Evolutionary conservation across 1,140 invertebrate genomes (phyloP).

Genomic region (Brachionus angularis): DNA sequence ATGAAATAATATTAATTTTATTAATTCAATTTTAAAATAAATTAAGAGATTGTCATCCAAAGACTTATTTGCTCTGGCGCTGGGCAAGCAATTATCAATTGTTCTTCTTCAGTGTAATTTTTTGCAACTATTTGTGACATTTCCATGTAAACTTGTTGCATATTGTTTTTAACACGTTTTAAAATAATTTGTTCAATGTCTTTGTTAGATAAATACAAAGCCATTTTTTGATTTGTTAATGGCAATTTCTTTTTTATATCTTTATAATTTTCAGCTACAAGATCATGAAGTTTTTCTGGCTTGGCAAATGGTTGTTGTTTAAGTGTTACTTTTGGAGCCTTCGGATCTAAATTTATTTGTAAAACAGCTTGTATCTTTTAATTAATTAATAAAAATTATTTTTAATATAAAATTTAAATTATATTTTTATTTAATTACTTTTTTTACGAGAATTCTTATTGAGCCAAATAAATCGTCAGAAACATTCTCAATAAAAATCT

Average conservation of each 20-base stretch:
- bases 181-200: constrained; percentile 39
- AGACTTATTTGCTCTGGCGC: constrained; percentile 38
- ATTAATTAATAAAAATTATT: too few relatives aligned
- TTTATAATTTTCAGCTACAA: constrained; percentile 33
- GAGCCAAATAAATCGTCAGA: constrained; percentile 60
- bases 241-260: constrained; percentile 31
- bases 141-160: constrained; percentile 29
- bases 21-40: too few relatives aligned
- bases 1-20: too few relatives aligned
- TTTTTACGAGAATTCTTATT: constrained; percentile 1
- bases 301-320: constrained; percentile 40
- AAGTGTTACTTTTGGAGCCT: constrained; percentile 9
- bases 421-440: too few relatives aligned
- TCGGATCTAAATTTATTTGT: constrained; percentile 14
- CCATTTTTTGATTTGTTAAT: neutral
- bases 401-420: too few relatives aligned
- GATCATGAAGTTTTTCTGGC: constrained; percentile 25
- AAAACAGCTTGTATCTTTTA: constrained; percentile 31
- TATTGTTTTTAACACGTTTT: constrained; percentile 22
- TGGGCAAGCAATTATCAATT: constrained; percentile 36
- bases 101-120: constrained; percentile 33
- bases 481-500: constrained; percentile 76
- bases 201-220: constrained; percentile 31
- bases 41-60: constrained; percentile 25
- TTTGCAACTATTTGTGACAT: constrained; percentile 9